Evolutionary conservation across 2,113 vertebrate genomes (phyloP).

Genomic region (Gymnarchus niloticus): DNA sequence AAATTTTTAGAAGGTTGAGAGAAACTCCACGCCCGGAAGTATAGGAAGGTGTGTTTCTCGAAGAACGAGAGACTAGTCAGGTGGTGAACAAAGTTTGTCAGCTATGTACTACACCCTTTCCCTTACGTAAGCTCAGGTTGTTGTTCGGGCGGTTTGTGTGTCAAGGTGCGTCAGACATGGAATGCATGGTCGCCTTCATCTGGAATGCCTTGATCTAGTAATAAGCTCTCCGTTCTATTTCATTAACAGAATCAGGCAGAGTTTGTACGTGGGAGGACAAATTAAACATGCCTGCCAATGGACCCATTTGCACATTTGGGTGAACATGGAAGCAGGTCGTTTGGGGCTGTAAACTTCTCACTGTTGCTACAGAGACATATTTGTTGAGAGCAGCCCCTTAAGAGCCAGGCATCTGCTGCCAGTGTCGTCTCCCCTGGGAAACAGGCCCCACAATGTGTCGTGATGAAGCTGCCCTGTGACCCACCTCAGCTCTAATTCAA

Average conservation of each 20-base stretch:
- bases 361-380: not conserved
- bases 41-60: not conserved
- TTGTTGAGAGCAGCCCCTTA: not conserved
- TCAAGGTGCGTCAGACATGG: slow-evolving; percentile 1
- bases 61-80: not conserved
- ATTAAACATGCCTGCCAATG: not conserved
- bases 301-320: not conserved
- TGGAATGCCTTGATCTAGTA: not conserved
- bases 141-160: not conserved
- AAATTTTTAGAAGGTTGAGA: no score
- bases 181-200: not conserved
- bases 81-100: not conserved
- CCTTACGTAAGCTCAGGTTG: not conserved
- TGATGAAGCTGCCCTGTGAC: not conserved
- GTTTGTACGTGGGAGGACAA: not conserved
- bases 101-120: not conserved
- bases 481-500: not conserved
- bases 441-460: not conserved
- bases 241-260: not conserved
- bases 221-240: not conserved
- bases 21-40: not conserved
- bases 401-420: not conserved
- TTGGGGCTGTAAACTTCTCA: not conserved
- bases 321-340: not conserved
- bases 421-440: not conserved